Percentiles rank a stretch among this genome's conserved stretches.
These are phyloP conservation scores for Acanthiza pusilla DNA, from an alignment of 2,797 vertebrate genomes.

Conservation along the genomic window DNA sequence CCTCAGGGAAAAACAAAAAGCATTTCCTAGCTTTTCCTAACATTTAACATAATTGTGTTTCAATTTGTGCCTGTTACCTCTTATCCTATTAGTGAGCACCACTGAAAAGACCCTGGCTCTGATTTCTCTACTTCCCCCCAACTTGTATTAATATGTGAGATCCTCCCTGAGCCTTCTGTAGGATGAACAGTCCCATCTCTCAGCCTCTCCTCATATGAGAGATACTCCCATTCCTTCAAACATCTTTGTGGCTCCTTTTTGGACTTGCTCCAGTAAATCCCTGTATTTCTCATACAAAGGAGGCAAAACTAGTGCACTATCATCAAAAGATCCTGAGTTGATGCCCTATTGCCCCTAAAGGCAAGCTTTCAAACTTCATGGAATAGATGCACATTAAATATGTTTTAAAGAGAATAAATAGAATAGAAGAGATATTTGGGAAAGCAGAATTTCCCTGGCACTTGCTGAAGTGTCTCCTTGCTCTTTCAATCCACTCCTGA, in stretches of 20 bases:
- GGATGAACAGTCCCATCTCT: not conserved
- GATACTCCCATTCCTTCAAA: not conserved
- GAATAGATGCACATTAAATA: not conserved
- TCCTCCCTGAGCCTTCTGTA: not conserved
- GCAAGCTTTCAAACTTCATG: not conserved
- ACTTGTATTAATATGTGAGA: not conserved
- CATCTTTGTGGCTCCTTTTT: not conserved
- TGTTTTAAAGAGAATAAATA: not conserved
- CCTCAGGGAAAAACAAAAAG: not conserved
- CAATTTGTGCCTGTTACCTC: not conserved
- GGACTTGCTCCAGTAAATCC: not conserved
- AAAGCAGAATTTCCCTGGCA: not conserved
- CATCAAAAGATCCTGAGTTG: not conserved
- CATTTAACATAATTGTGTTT: not conserved
- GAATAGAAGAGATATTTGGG: not conserved
- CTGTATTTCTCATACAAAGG: not conserved
- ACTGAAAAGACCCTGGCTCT: not conserved
- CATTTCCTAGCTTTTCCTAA: not conserved
- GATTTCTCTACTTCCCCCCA: not conserved
- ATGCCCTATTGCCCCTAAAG: not conserved
- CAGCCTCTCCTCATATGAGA: fast-evolving
- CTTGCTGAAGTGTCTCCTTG: not conserved
- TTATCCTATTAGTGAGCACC: not conserved
- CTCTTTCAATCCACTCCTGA: not conserved
- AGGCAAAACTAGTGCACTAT: not conserved